Evolutionary conservation across 2,888 invertebrate species (phyloP).

Genomic region (Hirtodrosophila histrioides): DNA sequence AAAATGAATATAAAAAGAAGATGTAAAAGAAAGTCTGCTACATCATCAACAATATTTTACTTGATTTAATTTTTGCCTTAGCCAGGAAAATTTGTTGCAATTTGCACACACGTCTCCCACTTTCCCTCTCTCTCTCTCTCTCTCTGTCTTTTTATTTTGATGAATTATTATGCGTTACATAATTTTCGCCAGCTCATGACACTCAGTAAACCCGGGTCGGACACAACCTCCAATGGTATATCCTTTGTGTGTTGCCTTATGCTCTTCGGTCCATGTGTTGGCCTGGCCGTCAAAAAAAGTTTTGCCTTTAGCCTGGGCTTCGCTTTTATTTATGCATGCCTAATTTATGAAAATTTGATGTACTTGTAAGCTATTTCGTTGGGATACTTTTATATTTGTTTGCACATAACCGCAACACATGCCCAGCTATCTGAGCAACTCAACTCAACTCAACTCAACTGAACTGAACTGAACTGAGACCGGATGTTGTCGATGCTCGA

Average conservation of each 20-base stretch:
- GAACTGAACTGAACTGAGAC: slow-evolving; percentile 15
- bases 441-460: slow-evolving; percentile 7
- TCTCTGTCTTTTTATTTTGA: slow-evolving; percentile 39
- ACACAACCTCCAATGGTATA: slow-evolving; percentile 19
- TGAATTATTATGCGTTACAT: slow-evolving; percentile 77
- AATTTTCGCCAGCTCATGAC: slow-evolving; percentile 75
- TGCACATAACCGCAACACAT: slow-evolving; percentile 76
- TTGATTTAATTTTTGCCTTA: slow-evolving; percentile 60
- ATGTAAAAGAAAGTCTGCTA: slow-evolving; percentile 33
- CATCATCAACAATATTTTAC: slow-evolving; percentile 66
- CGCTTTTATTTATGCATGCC: slow-evolving; percentile 74
- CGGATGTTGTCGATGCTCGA: slow-evolving; percentile 34
- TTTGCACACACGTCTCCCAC: slow-evolving; percentile 55
- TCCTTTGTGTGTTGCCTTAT: slow-evolving; percentile 31
- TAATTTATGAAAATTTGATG: slow-evolving; percentile 80
- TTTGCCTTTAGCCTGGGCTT: slow-evolving; percentile 43
- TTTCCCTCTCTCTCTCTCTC: not conserved
- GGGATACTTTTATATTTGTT: slow-evolving; percentile 78
- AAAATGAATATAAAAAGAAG: not conserved
- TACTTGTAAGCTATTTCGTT: slow-evolving; percentile 78
- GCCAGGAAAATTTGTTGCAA: slow-evolving; percentile 67
- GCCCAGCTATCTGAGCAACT: slow-evolving; percentile 35
- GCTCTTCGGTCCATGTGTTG: slow-evolving; percentile 43
- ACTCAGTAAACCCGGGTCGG: slow-evolving; percentile 31
- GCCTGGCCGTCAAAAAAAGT: slow-evolving; percentile 61